Conservation (phyloP, 2,113 vertebrate genomes). For the Ellobius talpinus region DNA sequence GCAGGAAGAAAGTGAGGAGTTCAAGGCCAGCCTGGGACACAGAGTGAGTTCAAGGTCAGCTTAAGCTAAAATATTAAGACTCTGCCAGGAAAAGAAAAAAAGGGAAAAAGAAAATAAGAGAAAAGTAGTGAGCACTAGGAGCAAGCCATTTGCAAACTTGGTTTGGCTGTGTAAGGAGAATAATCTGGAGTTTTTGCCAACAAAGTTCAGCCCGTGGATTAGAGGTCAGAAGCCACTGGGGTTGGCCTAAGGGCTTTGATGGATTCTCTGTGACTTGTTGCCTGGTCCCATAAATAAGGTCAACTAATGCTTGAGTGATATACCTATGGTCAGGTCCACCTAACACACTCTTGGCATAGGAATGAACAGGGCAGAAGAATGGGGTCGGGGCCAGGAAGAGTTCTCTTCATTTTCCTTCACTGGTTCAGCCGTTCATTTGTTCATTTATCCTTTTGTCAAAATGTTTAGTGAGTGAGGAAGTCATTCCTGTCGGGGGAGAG, state of each 20-base stretch:
- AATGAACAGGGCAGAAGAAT: not conserved
- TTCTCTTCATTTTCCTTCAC: not conserved
- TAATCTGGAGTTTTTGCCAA: not conserved
- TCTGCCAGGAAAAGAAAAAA: not conserved
- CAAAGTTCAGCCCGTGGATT: not conserved
- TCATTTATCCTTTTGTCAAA: not conserved
- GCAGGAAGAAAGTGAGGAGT: not conserved
- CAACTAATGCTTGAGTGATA: not conserved
- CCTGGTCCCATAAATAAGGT: not conserved
- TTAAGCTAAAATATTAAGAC: not conserved
- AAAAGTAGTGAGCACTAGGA: not conserved
- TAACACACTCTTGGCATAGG: conserved; percentile 2
- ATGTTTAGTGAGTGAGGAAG: conserved; percentile 28
- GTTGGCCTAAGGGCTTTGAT: not conserved
- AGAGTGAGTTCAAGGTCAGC: not conserved
- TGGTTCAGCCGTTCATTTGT: not conserved
- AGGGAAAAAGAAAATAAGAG: not conserved
- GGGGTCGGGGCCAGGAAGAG: not conserved
- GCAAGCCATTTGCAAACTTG: not conserved
- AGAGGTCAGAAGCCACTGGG: not conserved
- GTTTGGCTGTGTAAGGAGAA: not conserved
- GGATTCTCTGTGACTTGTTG: not conserved
- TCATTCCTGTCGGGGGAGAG: not conserved
- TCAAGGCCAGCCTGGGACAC: not conserved
- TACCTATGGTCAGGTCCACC: not conserved